A percentile compares a stretch with the other conserved stretches of the same genome.
Evolutionary conservation across 1,140 invertebrate genomes (phyloP).

Genomic region (Cydia splendana): DNA sequence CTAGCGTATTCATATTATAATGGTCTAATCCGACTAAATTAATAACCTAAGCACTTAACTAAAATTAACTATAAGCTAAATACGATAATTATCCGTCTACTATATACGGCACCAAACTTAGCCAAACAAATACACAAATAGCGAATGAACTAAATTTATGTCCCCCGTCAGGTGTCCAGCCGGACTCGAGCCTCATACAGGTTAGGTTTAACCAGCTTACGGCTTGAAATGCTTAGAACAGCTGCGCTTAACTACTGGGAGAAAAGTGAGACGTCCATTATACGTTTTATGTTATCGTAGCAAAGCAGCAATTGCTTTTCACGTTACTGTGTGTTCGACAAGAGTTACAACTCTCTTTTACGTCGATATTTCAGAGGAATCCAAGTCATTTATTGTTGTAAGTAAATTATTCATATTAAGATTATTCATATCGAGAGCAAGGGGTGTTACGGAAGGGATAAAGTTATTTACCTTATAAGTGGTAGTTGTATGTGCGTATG

Average conservation of each 20-base stretch:
- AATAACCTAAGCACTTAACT: neutral
- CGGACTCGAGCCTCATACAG: neutral
- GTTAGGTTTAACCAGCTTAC: constrained; percentile 4
- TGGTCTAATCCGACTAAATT: no score
- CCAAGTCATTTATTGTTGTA: no score
- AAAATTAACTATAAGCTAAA: neutral
- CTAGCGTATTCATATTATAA: no score
- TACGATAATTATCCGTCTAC: neutral
- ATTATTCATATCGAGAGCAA: no score
- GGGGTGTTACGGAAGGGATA: no score
- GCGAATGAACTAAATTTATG: constrained; percentile 3
- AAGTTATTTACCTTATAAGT: no score
- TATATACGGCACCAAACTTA: neutral
- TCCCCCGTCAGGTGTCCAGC: neutral
- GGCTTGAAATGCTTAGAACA: neutral
- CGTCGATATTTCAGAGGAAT: no score
- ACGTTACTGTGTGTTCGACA: no score
- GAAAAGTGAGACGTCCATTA: neutral
- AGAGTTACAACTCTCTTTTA: no score
- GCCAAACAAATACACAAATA: constrained; percentile 6
- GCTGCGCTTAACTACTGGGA: neutral
- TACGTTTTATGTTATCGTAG: neutral
- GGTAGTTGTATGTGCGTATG: no score
- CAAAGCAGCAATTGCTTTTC: no score
- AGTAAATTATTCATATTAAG: no score